A percentile compares a stretch with the other conserved stretches of the same genome.
Conservation (phyloP, 2,797 vertebrate species). For the Spizella passerina region DNA sequence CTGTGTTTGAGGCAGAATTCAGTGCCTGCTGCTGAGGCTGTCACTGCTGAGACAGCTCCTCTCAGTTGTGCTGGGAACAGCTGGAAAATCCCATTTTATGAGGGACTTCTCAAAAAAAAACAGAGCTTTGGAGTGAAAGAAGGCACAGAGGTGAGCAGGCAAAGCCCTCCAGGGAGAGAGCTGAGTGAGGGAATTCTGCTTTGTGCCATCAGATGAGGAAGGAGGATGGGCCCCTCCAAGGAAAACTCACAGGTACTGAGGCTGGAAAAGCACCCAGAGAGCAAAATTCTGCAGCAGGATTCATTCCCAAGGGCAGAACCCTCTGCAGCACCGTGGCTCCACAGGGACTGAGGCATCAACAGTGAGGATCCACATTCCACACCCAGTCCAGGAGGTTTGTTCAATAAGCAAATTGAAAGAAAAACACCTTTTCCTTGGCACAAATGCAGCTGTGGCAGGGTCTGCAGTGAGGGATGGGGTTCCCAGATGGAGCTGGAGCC, state of each 20-base stretch:
- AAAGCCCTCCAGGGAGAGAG: neutral
- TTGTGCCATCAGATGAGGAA: neutral
- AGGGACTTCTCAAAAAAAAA: neutral
- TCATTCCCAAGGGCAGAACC: neutral
- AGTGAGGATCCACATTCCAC: neutral
- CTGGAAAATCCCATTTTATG: neutral
- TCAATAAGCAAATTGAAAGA: neutral
- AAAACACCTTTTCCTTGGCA: neutral
- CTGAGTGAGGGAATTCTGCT: accelerated
- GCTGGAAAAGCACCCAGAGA: neutral
- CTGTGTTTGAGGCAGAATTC: accelerated
- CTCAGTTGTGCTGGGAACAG: accelerated
- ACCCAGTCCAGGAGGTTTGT: neutral
- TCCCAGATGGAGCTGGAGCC: neutral
- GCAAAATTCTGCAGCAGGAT: neutral
- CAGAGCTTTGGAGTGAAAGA: neutral
- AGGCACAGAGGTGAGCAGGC: neutral
- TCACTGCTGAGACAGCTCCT: neutral
- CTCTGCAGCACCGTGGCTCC: neutral
- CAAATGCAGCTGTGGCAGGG: neutral
- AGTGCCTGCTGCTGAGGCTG: neutral
- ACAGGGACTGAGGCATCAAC: neutral
- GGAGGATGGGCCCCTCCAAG: neutral
- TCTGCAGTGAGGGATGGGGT: accelerated
- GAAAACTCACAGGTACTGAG: accelerated